Conservation (phyloP, 2,888 invertebrate genomes). For the Xestia xanthographa region DNA sequence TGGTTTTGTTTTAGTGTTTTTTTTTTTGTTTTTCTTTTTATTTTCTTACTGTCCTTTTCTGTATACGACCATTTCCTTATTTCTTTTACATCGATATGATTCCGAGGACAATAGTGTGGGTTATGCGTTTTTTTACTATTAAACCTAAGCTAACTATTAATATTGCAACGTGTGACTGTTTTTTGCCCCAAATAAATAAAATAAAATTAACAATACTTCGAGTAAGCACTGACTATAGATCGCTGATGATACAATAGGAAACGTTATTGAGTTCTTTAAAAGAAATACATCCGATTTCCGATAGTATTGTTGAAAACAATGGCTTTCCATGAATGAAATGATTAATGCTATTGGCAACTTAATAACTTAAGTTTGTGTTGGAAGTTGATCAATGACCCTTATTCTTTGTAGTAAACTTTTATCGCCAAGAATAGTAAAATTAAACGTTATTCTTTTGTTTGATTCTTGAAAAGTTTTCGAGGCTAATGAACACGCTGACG, state of each 20-base stretch:
- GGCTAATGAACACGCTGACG: not conserved
- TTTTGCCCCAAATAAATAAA: too few relatives aligned
- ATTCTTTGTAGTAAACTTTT: conserved; percentile 1
- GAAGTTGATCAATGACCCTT: not conserved
- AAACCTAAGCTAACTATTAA: too few relatives aligned
- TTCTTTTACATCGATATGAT: too few relatives aligned
- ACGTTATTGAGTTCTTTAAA: not conserved
- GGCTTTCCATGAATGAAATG: not conserved
- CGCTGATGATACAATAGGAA: not conserved
- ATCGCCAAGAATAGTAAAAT: not conserved
- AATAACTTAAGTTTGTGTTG: conserved; percentile 5
- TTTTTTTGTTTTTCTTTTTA: too few relatives aligned
- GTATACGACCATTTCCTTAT: too few relatives aligned
- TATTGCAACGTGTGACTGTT: too few relatives aligned
- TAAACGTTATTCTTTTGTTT: not conserved
- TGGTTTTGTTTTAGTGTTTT: too few relatives aligned
- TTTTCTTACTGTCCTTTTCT: too few relatives aligned
- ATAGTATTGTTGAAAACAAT: conserved; percentile 16
- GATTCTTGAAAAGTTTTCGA: not conserved
- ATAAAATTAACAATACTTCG: conserved; percentile 16
- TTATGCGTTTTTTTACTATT: too few relatives aligned
- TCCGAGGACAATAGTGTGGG: too few relatives aligned
- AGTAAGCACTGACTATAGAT: not conserved
- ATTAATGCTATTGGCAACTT: not conserved
- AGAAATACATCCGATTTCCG: not conserved